Base-by-base conservation (phyloP, 2,113 vertebrate species). In the Leucoraja erinaceus region DNA sequence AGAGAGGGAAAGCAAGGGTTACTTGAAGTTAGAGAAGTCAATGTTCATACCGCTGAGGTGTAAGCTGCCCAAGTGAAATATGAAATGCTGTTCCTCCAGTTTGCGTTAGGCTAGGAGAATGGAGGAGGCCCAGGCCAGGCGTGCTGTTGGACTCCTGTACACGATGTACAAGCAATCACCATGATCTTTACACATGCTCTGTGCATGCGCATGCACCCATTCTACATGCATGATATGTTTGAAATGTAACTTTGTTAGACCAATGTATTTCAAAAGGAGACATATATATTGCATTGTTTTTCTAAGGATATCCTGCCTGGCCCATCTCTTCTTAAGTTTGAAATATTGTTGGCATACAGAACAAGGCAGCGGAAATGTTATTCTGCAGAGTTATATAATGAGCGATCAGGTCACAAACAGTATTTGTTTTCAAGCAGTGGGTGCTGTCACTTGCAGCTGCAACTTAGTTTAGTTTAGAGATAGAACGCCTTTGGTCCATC, bases 361-460 rank as follows among this genome's bases (percentile, higher is more conserved):
- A 72, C 33, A 91, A 74, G 90, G 90, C 33, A 72, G 68, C 22
- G 90, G 90, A 91, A 91, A 72, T 54, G 66, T 22, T 72, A 9
- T 91, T 66, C 38, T 72, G 68, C 72, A 74, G 4, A 54, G 66
- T 54, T 68, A 28, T 22, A 54, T 33, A 70, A 5, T 54, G 33
- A 74, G 18, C 72, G 90, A 74, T 25, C 38, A 91, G 90, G 90
- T 91, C 68, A 18, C 12, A 38, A 91, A 91, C 61, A 20, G 54
- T 20, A 72, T 72, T 90, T 74, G 22, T 68, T 54, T 91, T 4
- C 22, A 54, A 14, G 33, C 33, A 91, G 66, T 54, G 20, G 22
- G 28, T 91, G 90, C 72, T 91, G 38, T 91, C 66, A 91, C 38
- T 22, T 72, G 38, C 68, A 91, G 88, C 88, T 47, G 66, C 66